phyloP scores from a whole-genome alignment of 2,888 invertebrate genomes.

The Eilema caniola region DNA sequence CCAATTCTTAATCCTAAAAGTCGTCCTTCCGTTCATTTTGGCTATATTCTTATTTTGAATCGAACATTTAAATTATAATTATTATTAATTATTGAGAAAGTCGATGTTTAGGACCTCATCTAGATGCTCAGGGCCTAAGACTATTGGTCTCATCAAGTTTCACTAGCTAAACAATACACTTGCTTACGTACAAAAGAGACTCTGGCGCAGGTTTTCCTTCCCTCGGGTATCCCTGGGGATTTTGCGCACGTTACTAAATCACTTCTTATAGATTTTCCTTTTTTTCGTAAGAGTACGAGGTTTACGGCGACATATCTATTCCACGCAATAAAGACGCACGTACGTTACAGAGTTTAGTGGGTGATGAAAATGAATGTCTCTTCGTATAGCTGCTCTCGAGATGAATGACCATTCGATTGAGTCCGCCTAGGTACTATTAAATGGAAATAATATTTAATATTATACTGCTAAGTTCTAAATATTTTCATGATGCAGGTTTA shows the following conservation, averaged over 20 bases:
- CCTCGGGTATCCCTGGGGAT: too few relatives aligned
- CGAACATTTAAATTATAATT: not conserved
- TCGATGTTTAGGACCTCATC: not conserved
- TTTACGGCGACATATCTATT: not conserved
- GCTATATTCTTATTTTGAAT: too few relatives aligned
- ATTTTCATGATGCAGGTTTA: not conserved
- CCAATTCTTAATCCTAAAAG: not conserved
- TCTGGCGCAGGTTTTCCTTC: not conserved
- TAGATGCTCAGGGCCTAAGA: not conserved
- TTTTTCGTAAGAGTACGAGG: not conserved
- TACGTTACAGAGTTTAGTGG: not conserved
- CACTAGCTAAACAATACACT: too few relatives aligned
- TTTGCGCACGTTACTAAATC: too few relatives aligned
- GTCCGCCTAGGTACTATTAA: not conserved
- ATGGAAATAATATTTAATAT: not conserved
- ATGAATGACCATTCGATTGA: conserved; percentile 1
- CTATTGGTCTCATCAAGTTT: too few relatives aligned
- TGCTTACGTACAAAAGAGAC: not conserved
- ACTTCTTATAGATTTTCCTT: not conserved
- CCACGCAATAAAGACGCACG: not conserved
- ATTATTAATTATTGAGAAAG: not conserved
- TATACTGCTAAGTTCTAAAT: not conserved
- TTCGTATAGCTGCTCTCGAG: not conserved
- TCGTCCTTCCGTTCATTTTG: not conserved
- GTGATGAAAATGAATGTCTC: conserved; percentile 1